Conservation (phyloP, 1,140 invertebrate species). For the Pseudomyrmex cubaensis region DNA sequence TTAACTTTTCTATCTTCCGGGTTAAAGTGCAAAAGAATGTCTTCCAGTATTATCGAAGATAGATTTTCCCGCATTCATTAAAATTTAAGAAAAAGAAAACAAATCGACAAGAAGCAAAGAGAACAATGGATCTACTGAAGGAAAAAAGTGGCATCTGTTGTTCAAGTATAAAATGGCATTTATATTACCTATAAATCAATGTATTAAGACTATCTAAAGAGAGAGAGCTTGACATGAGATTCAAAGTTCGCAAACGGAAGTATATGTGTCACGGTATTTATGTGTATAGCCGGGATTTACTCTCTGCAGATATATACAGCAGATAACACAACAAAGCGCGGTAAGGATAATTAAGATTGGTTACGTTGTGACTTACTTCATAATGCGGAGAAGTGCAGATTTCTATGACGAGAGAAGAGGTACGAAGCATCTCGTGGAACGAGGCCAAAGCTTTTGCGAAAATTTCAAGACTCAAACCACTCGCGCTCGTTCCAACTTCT, state of each 20-base stretch:
- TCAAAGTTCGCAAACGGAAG: too few species aligned
- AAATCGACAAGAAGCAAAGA: neutral
- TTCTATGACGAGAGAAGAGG: slow-evolving; percentile 46
- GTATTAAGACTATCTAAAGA: too few species aligned
- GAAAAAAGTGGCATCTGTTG: neutral
- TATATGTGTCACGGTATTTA: too few species aligned
- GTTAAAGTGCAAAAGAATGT: slow-evolving; percentile 63
- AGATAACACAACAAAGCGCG: slow-evolving; percentile 5
- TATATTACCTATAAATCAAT: too few species aligned
- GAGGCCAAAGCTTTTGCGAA: slow-evolving; percentile 48
- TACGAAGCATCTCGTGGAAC: slow-evolving; percentile 42
- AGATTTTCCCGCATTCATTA: slow-evolving; percentile 1
- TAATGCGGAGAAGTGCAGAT: slow-evolving; percentile 36
- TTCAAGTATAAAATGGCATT: neutral
- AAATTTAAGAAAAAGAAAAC: slow-evolving; percentile 18
- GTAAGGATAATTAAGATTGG: slow-evolving; percentile 19
- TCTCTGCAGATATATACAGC: too few species aligned
- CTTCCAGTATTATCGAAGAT: slow-evolving; percentile 18
- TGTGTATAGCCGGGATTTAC: too few species aligned
- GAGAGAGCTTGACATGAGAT: too few species aligned
- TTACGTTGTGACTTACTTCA: slow-evolving; percentile 24
- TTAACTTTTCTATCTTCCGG: slow-evolving; percentile 19
- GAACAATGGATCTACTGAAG: neutral
- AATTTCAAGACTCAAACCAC: slow-evolving; percentile 43
- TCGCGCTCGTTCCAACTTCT: slow-evolving; percentile 25